Percentiles rank a stretch among this genome's conserved stretches.
These are phyloP conservation scores for Montipora cactus DNA, from an alignment of 64 coral and sea anemone species.

Conservation along the genomic window DNA sequence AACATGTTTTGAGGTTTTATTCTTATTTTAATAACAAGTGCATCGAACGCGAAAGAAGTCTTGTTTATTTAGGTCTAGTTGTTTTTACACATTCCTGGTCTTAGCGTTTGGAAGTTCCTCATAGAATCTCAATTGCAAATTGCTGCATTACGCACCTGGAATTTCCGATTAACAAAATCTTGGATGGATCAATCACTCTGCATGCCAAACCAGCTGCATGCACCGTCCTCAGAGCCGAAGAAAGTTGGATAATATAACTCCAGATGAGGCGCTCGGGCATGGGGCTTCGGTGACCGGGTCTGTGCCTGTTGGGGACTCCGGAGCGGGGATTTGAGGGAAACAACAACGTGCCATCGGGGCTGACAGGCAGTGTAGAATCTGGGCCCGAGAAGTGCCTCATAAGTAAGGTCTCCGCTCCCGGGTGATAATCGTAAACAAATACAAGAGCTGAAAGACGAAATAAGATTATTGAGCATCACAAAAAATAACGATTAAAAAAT, in stretches of 20 bases:
- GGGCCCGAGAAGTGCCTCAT: constrained; percentile 92
- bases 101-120: too few relatives aligned
- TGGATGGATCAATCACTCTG: constrained; percentile 95
- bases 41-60: too few relatives aligned
- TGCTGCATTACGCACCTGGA: constrained; percentile 71
- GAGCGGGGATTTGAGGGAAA: constrained; percentile 76
- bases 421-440: constrained; percentile 98
- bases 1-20: too few relatives aligned
- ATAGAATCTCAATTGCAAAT: too few relatives aligned
- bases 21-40: too few relatives aligned
- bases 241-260: constrained; percentile 99
- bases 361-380: constrained; percentile 81
- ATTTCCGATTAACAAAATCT: constrained; percentile 96
- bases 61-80: too few relatives aligned
- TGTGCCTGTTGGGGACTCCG: constrained; percentile 59
- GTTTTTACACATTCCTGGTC: too few relatives aligned
- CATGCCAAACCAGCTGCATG: constrained; percentile 92
- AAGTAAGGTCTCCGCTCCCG: constrained; percentile 92
- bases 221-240: constrained; percentile 91
- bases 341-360: constrained; percentile 76
- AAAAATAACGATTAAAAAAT: background rate
- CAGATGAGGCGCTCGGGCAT: constrained; percentile 98
- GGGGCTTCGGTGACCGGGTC: constrained; percentile 75
- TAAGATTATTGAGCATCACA: background rate
- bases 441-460: constrained; percentile 73